These are phyloP conservation scores for Brachionus manjavacas DNA, from an alignment of 1,140 invertebrate species.

Conservation along the genomic window DNA sequence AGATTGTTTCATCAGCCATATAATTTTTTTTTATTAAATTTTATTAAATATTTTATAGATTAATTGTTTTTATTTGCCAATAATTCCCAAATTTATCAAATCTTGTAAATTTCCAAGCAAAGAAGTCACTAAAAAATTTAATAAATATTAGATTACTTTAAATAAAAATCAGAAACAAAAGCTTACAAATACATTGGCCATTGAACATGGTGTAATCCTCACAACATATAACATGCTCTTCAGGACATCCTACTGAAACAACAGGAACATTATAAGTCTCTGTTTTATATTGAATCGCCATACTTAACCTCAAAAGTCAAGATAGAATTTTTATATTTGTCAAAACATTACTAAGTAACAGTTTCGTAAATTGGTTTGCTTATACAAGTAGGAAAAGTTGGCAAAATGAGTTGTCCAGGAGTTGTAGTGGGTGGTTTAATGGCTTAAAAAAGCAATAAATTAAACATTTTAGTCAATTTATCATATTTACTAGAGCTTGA, in stretches of 20 bases:
- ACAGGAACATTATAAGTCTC: constrained; percentile 34
- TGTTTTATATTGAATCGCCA: constrained; percentile 10
- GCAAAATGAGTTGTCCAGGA: not conserved
- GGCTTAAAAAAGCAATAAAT: not conserved
- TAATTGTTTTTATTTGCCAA: constrained; percentile 3
- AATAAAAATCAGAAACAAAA: not conserved
- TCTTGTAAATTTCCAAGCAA: constrained; percentile 37
- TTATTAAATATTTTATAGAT: not conserved
- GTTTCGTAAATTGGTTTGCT: constrained; percentile 40
- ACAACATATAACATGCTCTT: constrained; percentile 24
- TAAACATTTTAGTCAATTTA: not conserved
- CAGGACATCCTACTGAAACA: constrained; percentile 3
- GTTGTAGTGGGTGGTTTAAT: not conserved
- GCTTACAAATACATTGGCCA: constrained; percentile 36
- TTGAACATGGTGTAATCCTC: constrained; percentile 33
- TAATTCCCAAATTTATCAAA: constrained; percentile 40
- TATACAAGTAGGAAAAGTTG: not conserved
- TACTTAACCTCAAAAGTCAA: not conserved
- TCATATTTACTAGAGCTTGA: constrained; percentile 9
- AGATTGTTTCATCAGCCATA: no score
- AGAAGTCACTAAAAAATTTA: not conserved
- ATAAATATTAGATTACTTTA: not conserved
- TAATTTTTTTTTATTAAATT: not conserved
- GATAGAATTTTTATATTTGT: not conserved
- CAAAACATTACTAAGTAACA: constrained; percentile 23